Evolutionary conservation across 2,888 invertebrate genomes (phyloP), one percentile per base, ranked within the genome.

Genomic region (Meghimatium bilineatum): DNA sequence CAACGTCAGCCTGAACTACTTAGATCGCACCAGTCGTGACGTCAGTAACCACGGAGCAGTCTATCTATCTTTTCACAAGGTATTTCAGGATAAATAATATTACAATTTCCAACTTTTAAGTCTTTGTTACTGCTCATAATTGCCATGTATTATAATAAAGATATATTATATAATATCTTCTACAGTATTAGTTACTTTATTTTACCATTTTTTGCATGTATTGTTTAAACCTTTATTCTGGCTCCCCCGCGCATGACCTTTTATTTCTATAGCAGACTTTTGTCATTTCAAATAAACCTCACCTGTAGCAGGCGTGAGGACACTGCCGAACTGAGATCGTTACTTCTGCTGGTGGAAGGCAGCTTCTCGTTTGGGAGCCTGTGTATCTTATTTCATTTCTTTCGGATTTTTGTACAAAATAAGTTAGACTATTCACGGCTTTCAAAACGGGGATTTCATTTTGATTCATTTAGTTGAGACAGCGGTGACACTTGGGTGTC

Each of bases 271-370:
- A 75, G 5, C 3, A 8, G 5, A 23, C 5, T 63, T n/a, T n/a
- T 63, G 26, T n/a, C 2, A n/a, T 63, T 26, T n/a, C 44, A 32
- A 52, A 63, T 72, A n/a, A 34, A 44, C 79, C 83, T 74, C 74
- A 83, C 79, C 79, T 83, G 83, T 83, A 77, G 52, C 36, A 72
- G 66, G 66, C 60, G 78, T 72, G 79, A 74, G 83, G 66, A 38
- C 17, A 38, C 17, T 1, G 14, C 36, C 32, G 67, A 36, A 23
- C 56, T 78, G 72, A 52, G 63, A 63, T 78, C 79, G 77, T 69
- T 83, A 23, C 69, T 49, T 32, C 66, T 74, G 74, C 79, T 79
- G 76, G 82, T 66, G 60, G 76, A 82, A 82, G 77, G 69, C 69
- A 67, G 49, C 44, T 76, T 56, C 49, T 52, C 20, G 49, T 14